phyloP scores from a whole-genome alignment of 1,140 invertebrate species.

The Aphis gossypii region DNA sequence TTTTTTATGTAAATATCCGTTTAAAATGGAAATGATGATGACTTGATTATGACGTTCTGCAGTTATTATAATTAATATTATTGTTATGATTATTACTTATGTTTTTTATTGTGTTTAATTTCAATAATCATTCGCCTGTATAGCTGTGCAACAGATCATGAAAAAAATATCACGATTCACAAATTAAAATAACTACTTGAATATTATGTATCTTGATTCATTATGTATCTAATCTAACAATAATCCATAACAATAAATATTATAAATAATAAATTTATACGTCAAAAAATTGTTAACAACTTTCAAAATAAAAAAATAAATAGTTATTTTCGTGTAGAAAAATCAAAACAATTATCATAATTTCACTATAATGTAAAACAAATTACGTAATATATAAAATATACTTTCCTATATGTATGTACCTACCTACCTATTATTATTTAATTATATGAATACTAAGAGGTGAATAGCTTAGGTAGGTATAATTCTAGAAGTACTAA shows the following conservation, averaged over 20 bases:
- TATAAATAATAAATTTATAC: not conserved
- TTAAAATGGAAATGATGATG: no score
- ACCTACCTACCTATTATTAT: not conserved
- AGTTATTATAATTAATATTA: no score
- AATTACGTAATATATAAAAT: not conserved
- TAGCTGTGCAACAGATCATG: not conserved
- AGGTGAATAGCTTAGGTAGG: no score
- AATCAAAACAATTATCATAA: not conserved
- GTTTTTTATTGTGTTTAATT: no score
- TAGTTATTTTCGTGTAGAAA: not conserved
- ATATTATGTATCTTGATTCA: no score
- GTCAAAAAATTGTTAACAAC: not conserved
- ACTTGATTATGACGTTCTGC: no score
- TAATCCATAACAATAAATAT: not conserved
- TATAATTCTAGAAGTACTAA: no score
- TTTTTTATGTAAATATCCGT: no score
- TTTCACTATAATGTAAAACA: not conserved
- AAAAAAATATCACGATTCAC: no score
- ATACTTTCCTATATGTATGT: not conserved
- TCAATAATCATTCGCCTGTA: not conserved
- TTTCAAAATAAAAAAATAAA: not conserved
- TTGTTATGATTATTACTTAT: no score
- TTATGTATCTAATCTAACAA: not conserved
- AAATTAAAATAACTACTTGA: no score
- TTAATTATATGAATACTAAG: not conserved